These are phyloP conservation scores for Gyps fulvus DNA, from an alignment of 2,113 vertebrate genomes.

Conservation along the genomic window DNA sequence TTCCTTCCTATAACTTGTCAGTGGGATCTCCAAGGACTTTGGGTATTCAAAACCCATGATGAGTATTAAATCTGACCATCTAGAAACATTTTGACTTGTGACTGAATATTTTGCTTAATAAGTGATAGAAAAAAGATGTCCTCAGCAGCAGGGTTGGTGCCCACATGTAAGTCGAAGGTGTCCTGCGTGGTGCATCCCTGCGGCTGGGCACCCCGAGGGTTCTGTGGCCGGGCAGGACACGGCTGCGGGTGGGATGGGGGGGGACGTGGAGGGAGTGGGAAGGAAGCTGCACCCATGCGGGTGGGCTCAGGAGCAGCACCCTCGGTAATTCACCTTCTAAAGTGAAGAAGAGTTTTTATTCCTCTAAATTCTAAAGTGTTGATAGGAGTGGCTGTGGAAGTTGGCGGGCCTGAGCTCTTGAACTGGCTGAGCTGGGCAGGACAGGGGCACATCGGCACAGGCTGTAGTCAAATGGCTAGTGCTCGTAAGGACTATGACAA, in stretches of 20 bases:
- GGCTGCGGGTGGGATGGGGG: fast-evolving
- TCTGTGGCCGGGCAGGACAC: neutral
- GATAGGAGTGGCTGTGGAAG: neutral
- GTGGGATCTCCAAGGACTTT: neutral
- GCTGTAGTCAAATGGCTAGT: neutral
- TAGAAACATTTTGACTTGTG: neutral
- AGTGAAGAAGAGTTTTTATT: neutral
- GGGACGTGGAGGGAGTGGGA: neutral
- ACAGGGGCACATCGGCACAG: neutral
- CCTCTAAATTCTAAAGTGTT: neutral
- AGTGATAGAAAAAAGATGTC: neutral
- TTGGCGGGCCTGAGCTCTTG: neutral
- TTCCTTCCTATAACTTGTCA: neutral
- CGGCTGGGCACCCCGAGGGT: neutral
- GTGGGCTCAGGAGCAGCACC: neutral
- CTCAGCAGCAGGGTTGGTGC: neutral
- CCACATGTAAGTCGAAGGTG: neutral
- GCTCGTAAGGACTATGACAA: neutral
- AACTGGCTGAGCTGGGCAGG: neutral
- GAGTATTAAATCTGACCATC: neutral
- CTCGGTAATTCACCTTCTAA: neutral
- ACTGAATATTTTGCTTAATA: neutral
- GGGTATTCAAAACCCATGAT: neutral
- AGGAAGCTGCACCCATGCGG: neutral
- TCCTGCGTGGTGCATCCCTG: fast-evolving